Evolutionary conservation across 2,888 invertebrate genomes (phyloP).

Genomic region (Temnothorax ravouxi): DNA sequence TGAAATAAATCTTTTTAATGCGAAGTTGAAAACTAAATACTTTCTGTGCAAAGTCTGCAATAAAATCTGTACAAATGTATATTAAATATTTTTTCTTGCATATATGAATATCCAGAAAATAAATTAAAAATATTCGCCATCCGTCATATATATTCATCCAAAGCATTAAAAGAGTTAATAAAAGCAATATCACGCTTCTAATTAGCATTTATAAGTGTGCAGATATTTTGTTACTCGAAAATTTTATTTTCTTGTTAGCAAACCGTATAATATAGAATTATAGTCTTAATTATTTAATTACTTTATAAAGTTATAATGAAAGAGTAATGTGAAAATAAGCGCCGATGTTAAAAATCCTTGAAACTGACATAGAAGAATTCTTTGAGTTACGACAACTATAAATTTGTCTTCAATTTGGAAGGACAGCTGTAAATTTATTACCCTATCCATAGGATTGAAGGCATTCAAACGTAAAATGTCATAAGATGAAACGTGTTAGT

Average conservation of each 20-base stretch:
- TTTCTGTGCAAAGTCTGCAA: neutral
- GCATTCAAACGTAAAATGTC: neutral
- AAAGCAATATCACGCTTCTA: neutral
- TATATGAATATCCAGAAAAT: neutral
- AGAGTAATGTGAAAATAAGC: neutral
- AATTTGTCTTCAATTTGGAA: neutral
- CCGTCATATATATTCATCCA: neutral
- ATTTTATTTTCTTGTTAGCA: neutral
- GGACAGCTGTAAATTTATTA: slow-evolving; percentile 6
- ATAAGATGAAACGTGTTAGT: neutral
- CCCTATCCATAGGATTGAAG: neutral
- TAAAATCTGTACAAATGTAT: neutral
- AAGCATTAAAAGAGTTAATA: neutral
- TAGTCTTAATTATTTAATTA: too few relatives aligned
- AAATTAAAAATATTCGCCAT: neutral
- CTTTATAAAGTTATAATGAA: neutral
- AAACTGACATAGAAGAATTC: neutral
- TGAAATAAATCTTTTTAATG: neutral
- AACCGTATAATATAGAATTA: neutral
- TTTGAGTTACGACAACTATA: neutral
- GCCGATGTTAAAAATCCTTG: neutral
- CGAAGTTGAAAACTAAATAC: neutral
- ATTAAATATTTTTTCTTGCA: neutral
- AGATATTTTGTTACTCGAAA: neutral
- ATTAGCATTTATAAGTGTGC: neutral